These are phyloP conservation scores for Tachina fera DNA, from an alignment of 2,888 invertebrate species.

Conservation along the genomic window DNA sequence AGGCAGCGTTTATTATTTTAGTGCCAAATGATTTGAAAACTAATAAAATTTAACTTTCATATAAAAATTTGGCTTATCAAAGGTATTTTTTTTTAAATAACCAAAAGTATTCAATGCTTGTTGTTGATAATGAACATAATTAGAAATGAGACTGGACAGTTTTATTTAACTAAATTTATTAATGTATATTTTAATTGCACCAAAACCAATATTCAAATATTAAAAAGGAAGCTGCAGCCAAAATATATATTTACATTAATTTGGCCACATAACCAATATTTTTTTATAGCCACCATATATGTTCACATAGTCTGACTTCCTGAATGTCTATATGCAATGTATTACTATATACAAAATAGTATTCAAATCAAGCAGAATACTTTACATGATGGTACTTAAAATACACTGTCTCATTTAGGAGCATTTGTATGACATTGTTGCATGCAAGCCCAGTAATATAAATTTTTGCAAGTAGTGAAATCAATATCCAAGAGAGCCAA, in stretches of 20 bases:
- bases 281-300: too few species aligned
- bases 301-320: too few species aligned
- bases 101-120: too few species aligned
- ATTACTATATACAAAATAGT: not conserved
- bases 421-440: too few species aligned
- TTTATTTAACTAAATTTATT: not conserved
- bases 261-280: not conserved
- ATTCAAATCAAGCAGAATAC: not conserved
- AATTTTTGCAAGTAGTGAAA: too few species aligned
- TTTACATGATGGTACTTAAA: too few species aligned
- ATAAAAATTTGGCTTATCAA: not conserved
- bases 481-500: too few species aligned
- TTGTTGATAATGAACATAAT: not conserved
- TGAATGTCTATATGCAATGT: too few species aligned
- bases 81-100: too few species aligned
- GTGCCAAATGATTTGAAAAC: not conserved
- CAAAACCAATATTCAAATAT: conserved; percentile 45
- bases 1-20: not conserved
- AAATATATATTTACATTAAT: not conserved
- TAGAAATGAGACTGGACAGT: too few species aligned
- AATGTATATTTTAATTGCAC: conserved; percentile 61
- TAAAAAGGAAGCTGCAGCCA: conserved; percentile 15
- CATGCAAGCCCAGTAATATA: too few species aligned
- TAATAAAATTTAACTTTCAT: conserved; percentile 53
- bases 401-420: too few species aligned